A percentile compares a stretch with the other conserved stretches of the same genome.
Conservation (phyloP, 2,113 vertebrate genomes). For the Cynoglossus semilaevis region DNA sequence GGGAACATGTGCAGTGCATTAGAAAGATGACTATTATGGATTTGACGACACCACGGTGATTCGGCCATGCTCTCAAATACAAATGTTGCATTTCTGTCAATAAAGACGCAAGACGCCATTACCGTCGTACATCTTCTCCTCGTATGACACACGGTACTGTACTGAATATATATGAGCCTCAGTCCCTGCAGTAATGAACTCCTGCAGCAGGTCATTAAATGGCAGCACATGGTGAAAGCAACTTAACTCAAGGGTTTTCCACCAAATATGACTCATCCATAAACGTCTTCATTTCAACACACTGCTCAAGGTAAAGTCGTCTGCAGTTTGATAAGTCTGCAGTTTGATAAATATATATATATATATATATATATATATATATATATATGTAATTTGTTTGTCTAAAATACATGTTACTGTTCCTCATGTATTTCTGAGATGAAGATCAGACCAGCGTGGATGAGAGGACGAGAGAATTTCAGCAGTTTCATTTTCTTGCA, state of each 20-base stretch:
- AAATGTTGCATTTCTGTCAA: slow-evolving; percentile 20
- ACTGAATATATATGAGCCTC: slow-evolving; percentile 6
- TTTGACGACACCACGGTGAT: slow-evolving; percentile 44
- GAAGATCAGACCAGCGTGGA: slow-evolving; percentile 33
- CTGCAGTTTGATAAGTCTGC: not conserved
- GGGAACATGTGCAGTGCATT: slow-evolving; percentile 56
- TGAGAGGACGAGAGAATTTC: slow-evolving; percentile 36
- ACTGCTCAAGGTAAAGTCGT: not conserved
- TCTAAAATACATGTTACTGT: slow-evolving; percentile 17
- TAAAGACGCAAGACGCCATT: slow-evolving; percentile 36
- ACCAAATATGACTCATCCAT: not conserved
- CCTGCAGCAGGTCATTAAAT: slow-evolving; percentile 1
- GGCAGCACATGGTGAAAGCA: not conserved
- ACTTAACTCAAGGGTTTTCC: not conserved
- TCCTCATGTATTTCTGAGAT: slow-evolving; percentile 30
- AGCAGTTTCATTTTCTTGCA: slow-evolving; percentile 11
- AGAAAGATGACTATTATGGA: slow-evolving; percentile 67
- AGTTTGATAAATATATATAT: not conserved
- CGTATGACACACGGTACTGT: not conserved
- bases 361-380: no score
- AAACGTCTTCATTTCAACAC: not conserved
- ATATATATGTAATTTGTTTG: not conserved
- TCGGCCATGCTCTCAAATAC: slow-evolving; percentile 30
- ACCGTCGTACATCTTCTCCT: slow-evolving; percentile 22
- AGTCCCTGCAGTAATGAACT: not conserved